Percentiles rank a stretch among this genome's conserved stretches.
Evolutionary conservation across 2,888 invertebrate species (phyloP).

Genomic region (Entomobrya multifasciata): DNA sequence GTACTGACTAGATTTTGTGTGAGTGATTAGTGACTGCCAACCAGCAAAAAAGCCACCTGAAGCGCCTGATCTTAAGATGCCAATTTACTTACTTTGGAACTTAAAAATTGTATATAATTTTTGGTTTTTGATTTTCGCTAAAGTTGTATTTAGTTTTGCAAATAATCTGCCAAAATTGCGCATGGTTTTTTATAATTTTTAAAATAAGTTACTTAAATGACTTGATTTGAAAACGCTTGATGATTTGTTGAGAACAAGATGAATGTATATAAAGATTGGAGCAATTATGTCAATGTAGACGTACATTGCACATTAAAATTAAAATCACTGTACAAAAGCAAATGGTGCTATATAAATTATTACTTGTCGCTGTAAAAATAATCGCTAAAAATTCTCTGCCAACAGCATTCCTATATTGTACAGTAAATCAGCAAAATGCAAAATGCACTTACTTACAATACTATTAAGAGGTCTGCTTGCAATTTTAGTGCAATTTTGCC

Average conservation of each 20-base stretch:
- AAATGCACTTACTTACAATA: constrained; percentile 61
- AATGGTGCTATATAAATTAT: neutral
- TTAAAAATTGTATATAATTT: no score
- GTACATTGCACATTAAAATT: neutral
- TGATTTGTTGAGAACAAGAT: neutral
- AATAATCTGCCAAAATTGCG: neutral
- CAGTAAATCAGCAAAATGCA: constrained; percentile 59
- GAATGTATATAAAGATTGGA: no score
- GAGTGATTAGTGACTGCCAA: constrained; percentile 25
- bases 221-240: neutral
- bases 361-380: constrained; percentile 54
- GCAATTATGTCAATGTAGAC: neutral
- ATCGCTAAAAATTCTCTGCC: constrained; percentile 46
- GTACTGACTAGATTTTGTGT: neutral
- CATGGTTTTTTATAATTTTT: neutral
- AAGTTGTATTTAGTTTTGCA: neutral
- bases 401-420: constrained; percentile 16
- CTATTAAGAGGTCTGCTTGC: constrained; percentile 59
- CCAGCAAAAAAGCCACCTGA: constrained; percentile 54
- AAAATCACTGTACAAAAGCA: constrained; percentile 19
- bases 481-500: constrained; percentile 38
- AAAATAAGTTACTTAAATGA: neutral
- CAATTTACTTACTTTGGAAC: neutral
- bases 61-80: constrained; percentile 50
- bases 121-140: neutral